Conservation (phyloP, 2,888 invertebrate species). For the Eurytoma californica region DNA sequence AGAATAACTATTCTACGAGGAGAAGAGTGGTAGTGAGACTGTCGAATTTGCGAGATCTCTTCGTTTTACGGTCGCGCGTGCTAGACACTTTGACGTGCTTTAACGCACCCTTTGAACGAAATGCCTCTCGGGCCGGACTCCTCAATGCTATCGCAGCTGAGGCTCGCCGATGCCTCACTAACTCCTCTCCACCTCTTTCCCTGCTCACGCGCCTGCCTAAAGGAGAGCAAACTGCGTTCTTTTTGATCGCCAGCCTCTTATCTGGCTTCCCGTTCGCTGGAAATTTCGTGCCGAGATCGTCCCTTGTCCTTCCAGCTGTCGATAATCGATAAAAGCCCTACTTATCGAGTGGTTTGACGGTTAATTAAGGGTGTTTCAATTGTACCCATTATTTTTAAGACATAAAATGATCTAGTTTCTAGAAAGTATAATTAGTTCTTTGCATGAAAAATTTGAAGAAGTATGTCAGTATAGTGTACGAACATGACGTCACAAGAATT, state of each 20-base stretch:
- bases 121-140: constrained; percentile 42
- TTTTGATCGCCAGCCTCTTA: neutral
- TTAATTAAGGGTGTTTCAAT: constrained; percentile 40
- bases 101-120: constrained; percentile 58
- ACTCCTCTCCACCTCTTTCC: constrained; percentile 2
- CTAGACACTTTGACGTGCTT: constrained; percentile 60
- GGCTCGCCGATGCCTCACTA: constrained; percentile 18
- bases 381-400: neutral
- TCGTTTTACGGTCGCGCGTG: constrained; percentile 59
- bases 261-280: neutral
- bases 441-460: too few relatives aligned
- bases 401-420: too few relatives aligned
- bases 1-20: too few relatives aligned
- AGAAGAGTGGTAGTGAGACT: constrained; percentile 8
- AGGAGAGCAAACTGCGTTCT: constrained; percentile 3
- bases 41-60: constrained; percentile 53
- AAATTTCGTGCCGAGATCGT: constrained; percentile 7
- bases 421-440: too few relatives aligned
- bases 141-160: constrained; percentile 61
- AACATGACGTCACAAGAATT: too few relatives aligned
- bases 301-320: neutral
- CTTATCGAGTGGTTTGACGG: constrained; percentile 17
- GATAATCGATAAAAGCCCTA: constrained; percentile 36
- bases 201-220: neutral
- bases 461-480: too few relatives aligned